These are phyloP conservation scores for Diaphora mendica DNA, from an alignment of 2,888 invertebrate genomes.

Conservation along the genomic window DNA sequence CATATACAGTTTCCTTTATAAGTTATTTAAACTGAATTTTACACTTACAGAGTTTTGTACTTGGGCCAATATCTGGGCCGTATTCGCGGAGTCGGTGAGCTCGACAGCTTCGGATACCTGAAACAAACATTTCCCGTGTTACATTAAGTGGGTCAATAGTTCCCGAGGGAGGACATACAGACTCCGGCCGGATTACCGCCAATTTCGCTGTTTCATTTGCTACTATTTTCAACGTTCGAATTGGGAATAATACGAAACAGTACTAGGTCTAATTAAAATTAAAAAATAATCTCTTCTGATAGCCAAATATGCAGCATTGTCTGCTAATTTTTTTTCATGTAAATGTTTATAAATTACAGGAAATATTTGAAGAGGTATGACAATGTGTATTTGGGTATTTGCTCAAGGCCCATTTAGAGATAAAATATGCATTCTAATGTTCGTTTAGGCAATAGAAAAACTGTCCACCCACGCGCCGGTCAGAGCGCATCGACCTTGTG, in stretches of 20 bases:
- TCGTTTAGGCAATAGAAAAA: slow-evolving; percentile 53
- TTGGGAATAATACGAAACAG: slow-evolving; percentile 17
- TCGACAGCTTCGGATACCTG: slow-evolving; percentile 81
- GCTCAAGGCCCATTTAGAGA: slow-evolving; percentile 15
- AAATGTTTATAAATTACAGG: neutral
- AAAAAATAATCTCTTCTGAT: neutral
- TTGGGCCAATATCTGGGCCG: slow-evolving; percentile 73
- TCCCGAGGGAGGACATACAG: slow-evolving; percentile 52
- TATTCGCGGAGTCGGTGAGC: slow-evolving; percentile 75
- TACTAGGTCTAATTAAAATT: slow-evolving; percentile 15
- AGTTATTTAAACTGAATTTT: slow-evolving; percentile 18
- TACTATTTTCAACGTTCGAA: slow-evolving; percentile 26
- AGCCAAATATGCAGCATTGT: neutral
- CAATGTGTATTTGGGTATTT: slow-evolving; percentile 22
- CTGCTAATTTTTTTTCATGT: neutral
- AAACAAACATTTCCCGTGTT: slow-evolving; percentile 68
- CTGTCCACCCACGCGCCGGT: slow-evolving; percentile 37
- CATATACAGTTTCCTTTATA: neutral
- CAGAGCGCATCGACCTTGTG: slow-evolving; percentile 60
- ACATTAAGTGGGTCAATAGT: slow-evolving; percentile 75
- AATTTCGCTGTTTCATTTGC: slow-evolving; percentile 32
- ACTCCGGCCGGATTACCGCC: slow-evolving; percentile 44
- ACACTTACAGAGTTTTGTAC: slow-evolving; percentile 76
- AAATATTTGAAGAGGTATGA: slow-evolving; percentile 30
- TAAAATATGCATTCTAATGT: slow-evolving; percentile 41